phyloP scores from a whole-genome alignment of 2,113 vertebrate genomes.

The Nettapus auritus region DNA sequence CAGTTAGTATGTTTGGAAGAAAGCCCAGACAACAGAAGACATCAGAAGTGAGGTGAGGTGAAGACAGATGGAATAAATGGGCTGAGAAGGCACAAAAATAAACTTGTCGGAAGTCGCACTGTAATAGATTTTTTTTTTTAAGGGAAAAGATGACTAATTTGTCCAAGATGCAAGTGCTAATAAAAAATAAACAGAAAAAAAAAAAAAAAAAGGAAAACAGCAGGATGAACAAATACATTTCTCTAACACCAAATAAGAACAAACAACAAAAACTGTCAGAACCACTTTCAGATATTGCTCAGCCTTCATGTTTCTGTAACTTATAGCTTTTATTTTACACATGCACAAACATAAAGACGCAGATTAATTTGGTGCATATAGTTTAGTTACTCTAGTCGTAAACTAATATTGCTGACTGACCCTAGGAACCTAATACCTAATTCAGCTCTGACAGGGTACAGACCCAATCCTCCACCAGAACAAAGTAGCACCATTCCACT shows the following conservation, averaged over 20 bases:
- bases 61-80: constrained; percentile 63
- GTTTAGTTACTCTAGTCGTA: background rate
- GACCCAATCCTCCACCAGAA: background rate
- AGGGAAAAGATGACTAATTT: constrained; percentile 49
- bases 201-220: background rate
- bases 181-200: background rate
- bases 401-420: background rate
- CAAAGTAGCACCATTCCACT: background rate
- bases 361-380: background rate
- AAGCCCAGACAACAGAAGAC: constrained; percentile 66
- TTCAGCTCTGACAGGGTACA: background rate
- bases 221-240: background rate
- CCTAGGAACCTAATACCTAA: background rate
- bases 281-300: background rate
- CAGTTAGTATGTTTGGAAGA: constrained; percentile 62
- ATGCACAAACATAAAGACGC: background rate
- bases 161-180: constrained; percentile 4
- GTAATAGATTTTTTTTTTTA: constrained; percentile 28
- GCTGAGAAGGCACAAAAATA: constrained; percentile 54
- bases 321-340: background rate
- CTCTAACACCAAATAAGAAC: background rate
- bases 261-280: background rate
- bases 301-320: background rate
- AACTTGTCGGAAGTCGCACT: constrained; percentile 37
- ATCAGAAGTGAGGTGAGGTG: constrained; percentile 60